phyloP scores from a whole-genome alignment of 2,888 invertebrate genomes.

The Drosophila trichaetosa region DNA sequence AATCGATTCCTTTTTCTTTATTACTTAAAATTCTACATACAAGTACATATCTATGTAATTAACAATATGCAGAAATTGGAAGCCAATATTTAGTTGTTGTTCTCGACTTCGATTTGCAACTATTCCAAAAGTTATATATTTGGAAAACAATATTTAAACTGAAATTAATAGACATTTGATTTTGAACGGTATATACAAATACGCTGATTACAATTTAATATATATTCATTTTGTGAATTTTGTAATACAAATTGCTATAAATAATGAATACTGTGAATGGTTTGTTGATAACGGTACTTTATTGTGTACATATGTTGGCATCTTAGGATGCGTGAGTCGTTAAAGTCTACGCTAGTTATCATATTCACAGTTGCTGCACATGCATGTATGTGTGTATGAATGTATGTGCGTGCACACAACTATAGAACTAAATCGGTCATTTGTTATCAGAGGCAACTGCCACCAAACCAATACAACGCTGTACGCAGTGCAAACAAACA shows the following conservation, averaged over 20 bases:
- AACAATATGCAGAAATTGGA: background rate
- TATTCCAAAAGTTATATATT: too few species aligned
- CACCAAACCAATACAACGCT: slow-evolving; percentile 13
- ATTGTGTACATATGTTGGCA: slow-evolving; percentile 21
- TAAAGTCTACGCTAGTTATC: slow-evolving; percentile 53
- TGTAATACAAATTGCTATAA: background rate
- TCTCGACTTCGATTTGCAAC: background rate
- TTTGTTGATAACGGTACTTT: slow-evolving; percentile 10
- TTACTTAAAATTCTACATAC: background rate
- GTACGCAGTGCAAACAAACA: background rate
- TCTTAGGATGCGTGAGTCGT: slow-evolving; percentile 44
- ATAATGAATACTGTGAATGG: slow-evolving; percentile 3
- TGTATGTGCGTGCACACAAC: background rate
- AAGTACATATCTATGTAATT: background rate
- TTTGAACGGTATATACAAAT: too few species aligned
- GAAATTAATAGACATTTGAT: too few species aligned
- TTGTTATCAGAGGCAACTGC: slow-evolving; percentile 56
- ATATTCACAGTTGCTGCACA: slow-evolving; percentile 1
- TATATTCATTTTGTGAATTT: background rate
- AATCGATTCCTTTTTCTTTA: background rate
- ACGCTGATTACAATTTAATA: background rate
- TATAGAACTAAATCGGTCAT: slow-evolving; percentile 72
- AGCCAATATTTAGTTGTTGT: background rate
- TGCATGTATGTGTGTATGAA: background rate
- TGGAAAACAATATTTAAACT: too few species aligned